Evolutionary conservation across 2,113 vertebrate genomes (phyloP).

Genomic region (Lanius ludovicianus): DNA sequence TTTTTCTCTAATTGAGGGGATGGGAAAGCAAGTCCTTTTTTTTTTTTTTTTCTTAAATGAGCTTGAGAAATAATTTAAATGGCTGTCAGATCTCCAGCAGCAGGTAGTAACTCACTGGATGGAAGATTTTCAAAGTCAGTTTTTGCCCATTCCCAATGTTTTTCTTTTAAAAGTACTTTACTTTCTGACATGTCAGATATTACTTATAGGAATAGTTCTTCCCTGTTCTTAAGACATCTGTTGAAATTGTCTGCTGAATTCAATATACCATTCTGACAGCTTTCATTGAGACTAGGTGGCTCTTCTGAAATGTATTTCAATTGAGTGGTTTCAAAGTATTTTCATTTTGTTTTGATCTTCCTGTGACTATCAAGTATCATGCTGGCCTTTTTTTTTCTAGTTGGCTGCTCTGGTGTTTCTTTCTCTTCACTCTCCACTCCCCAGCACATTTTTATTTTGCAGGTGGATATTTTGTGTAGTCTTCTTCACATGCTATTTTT

Average conservation of each 20-base stretch:
- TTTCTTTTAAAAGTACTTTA: neutral
- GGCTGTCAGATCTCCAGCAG: neutral
- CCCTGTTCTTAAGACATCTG: neutral
- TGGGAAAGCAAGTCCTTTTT: neutral
- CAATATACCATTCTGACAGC: neutral
- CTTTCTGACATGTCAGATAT: neutral
- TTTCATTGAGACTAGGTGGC: neutral
- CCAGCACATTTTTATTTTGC: neutral
- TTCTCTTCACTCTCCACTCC: neutral
- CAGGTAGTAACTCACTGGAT: neutral
- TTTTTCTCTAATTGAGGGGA: constrained; percentile 8
- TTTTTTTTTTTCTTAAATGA: neutral
- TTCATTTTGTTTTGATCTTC: neutral
- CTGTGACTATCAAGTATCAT: neutral
- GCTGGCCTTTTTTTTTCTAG: neutral
- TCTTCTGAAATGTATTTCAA: neutral
- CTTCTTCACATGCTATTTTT: neutral
- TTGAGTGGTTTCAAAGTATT: neutral
- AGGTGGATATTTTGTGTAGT: neutral
- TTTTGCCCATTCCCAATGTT: neutral
- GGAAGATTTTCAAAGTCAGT: neutral
- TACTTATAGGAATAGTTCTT: neutral
- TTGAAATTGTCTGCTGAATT: neutral
- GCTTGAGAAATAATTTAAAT: neutral
- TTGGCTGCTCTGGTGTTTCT: neutral